A percentile compares a stretch with the other conserved stretches of the same genome.
phyloP scores from a whole-genome alignment of 1,140 invertebrate genomes.

The Doryteuthis pealeii region DNA sequence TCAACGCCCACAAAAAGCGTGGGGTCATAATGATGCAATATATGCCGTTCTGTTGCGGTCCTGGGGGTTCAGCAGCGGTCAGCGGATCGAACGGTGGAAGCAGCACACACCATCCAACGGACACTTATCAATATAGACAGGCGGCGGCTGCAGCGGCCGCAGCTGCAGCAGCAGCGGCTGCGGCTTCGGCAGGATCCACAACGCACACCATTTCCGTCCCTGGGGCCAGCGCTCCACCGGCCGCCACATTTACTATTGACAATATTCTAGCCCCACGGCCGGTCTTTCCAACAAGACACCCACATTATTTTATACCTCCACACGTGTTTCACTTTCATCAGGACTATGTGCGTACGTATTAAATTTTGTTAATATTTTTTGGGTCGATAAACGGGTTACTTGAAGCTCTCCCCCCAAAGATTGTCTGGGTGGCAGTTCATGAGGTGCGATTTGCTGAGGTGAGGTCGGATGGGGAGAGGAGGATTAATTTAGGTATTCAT shows the following conservation, averaged over 20 bases:
- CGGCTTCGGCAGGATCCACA: not conserved
- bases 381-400: too few species aligned
- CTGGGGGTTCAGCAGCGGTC: conserved; percentile 1
- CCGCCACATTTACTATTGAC: conserved; percentile 25
- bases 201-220: not conserved
- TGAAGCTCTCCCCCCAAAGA: too few species aligned
- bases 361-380: too few species aligned
- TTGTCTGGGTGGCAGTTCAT: too few species aligned
- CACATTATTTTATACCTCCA: conserved; percentile 7
- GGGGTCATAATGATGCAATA: conserved; percentile 12
- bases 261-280: conserved; percentile 30
- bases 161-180: not conserved
- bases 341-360: conserved; percentile 4
- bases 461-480: too few species aligned
- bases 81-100: not conserved
- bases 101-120: not conserved
- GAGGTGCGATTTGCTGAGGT: too few species aligned
- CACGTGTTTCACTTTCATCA: conserved; percentile 9
- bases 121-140: conserved; percentile 2
- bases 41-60: conserved; percentile 11
- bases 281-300: conserved; percentile 19
- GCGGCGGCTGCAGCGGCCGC: not conserved
- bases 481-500: too few species aligned
- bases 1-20: not conserved
- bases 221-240: not conserved